These are phyloP conservation scores for Intellagama lesueurii DNA, from an alignment of 2,797 vertebrate species.

Conservation along the genomic window DNA sequence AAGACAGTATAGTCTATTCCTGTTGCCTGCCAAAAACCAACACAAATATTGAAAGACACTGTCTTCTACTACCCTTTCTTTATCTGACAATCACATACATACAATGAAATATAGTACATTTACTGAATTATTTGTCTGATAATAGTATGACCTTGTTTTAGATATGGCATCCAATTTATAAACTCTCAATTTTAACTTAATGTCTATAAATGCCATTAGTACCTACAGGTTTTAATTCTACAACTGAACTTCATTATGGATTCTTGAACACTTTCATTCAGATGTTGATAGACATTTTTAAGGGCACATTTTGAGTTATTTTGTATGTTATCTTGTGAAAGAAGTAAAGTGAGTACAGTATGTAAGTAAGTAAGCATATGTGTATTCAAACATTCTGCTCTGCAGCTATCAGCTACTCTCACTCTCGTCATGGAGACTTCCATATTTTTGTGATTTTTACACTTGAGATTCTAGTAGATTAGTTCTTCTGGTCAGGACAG, in stretches of 20 bases:
- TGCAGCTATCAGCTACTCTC: not conserved
- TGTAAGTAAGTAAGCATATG: too few relatives aligned
- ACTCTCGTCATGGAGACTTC: not conserved
- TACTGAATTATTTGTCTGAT: not conserved
- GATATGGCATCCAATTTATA: not conserved
- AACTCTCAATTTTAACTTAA: constrained; percentile 3
- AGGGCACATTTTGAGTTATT: not conserved
- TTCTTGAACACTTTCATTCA: constrained; percentile 4
- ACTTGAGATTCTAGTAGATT: not conserved
- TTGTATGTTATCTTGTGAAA: not conserved
- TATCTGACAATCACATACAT: not conserved
- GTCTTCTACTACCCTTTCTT: not conserved
- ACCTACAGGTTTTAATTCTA: not conserved
- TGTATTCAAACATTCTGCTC: not conserved
- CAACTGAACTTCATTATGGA: not conserved
- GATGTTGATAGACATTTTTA: not conserved
- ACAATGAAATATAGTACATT: not conserved
- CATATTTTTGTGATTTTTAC: not conserved
- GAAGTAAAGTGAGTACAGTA: not conserved
- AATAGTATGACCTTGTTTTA: not conserved
- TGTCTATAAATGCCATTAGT: not conserved
- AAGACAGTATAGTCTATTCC: not conserved
- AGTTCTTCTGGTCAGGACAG: not conserved
- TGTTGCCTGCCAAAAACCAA: not conserved
- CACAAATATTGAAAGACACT: not conserved